phyloP scores from a whole-genome alignment of 2,113 vertebrate species.

The Mungos mungo region DNA sequence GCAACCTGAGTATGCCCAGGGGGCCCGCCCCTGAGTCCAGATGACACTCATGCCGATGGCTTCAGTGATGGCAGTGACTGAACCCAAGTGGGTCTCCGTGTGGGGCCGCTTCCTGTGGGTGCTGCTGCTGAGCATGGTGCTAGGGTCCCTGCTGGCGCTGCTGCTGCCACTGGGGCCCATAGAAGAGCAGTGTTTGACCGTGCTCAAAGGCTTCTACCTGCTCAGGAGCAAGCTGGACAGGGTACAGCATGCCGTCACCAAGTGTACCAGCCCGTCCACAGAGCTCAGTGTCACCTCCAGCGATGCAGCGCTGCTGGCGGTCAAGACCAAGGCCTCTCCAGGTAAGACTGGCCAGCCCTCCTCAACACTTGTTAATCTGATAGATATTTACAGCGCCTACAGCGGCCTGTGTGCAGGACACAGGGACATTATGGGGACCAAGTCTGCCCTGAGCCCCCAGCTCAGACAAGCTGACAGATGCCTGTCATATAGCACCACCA shows the following conservation, averaged over 20 bases:
- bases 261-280: constrained; percentile 84
- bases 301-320: constrained; percentile 86
- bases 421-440: background rate
- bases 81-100: constrained; percentile 85
- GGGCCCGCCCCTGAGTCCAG: constrained; percentile 59
- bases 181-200: constrained; percentile 87
- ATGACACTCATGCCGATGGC: constrained; percentile 85
- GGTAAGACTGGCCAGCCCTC: constrained; percentile 82
- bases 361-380: fast-evolving
- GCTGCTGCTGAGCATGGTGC: constrained; percentile 83
- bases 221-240: constrained; percentile 87
- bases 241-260: background rate
- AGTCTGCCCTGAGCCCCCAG: background rate
- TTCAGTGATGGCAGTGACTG: constrained; percentile 79
- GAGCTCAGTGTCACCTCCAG: constrained; percentile 90
- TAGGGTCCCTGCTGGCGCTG: constrained; percentile 89
- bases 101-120: constrained; percentile 89
- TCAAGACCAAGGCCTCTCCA: constrained; percentile 87
- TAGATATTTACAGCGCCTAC: background rate
- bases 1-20: background rate
- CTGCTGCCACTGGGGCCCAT: constrained; percentile 88
- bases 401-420: background rate
- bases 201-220: constrained; percentile 87
- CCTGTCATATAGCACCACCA: background rate
- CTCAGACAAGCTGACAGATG: background rate